Evolutionary conservation across 2,888 invertebrate genomes (phyloP), one percentile per base, ranked within the genome.

Genomic region (Phaedon cochleariae): DNA sequence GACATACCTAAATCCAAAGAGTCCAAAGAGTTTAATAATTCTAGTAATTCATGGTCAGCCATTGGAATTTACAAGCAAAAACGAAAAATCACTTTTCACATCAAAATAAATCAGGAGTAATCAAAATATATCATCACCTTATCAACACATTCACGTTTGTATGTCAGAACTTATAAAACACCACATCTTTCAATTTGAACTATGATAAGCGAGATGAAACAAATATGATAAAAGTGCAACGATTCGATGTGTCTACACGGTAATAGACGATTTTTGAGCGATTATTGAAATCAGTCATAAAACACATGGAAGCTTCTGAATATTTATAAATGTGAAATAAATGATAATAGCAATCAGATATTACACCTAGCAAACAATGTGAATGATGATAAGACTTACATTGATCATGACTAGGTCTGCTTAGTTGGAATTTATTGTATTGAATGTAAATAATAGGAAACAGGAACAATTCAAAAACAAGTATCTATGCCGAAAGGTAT

Each of bases 181-280:
- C 52, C 58, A 48, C 31, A 52, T 57, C 45, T n/a, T 45, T 55
- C 62, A 54, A 66, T 60, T 66, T 59, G 57, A 65, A 58, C 59
- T 37, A 15, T 49, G 66, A 66, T 66, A 66, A 62, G 60, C 53
- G 10, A 49, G 55, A 62, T 22, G 51, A 49, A 62, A 61, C 54
- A 62, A 54, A 54, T 49, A 21, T 46, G 55, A 59, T 48, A 59
- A 46, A 48, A 17, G 54, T 64, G 21, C 31, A 53, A 34, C 29
- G 29, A 4, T 10, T n/a, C 41, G 7, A n/a, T 15, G 41, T 15
- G 41, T 41, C 41, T 41, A 10, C 10, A 10, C 10, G 4, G 10
- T 34, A 10, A 34, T 10, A 2, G 31, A 34, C 31, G 31, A 34
- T 34, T 34, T 34, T 34, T 34, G 31, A 34, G 10, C 9, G 31